These are phyloP conservation scores for Eupeodes latifasciatus DNA, from an alignment of 2,888 invertebrate species.

Conservation along the genomic window DNA sequence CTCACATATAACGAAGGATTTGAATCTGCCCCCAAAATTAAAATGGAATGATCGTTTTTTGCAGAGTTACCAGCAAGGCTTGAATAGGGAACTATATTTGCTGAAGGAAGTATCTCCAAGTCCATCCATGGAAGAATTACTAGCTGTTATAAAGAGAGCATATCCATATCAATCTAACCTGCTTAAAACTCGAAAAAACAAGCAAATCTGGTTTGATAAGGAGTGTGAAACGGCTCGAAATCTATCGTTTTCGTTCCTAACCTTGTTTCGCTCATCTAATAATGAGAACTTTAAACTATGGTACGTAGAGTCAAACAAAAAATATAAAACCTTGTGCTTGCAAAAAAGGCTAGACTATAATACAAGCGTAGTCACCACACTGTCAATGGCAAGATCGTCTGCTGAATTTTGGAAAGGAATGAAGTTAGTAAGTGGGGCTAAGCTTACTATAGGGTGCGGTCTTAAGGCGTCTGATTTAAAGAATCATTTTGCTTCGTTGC, in stretches of 20 bases:
- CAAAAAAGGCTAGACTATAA: background rate
- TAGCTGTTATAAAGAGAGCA: background rate
- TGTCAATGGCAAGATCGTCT: background rate
- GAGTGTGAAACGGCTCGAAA: no score
- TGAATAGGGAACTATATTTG: background rate
- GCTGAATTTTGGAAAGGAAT: background rate
- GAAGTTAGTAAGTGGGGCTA: no score
- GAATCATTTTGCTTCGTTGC: no score
- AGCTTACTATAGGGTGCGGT: no score
- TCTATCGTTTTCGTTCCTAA: background rate
- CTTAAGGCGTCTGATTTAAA: background rate
- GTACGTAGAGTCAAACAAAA: background rate
- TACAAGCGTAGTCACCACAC: background rate
- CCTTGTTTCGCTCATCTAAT: background rate
- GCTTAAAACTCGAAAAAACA: no score
- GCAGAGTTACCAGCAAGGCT: background rate
- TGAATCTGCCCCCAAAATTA: no score
- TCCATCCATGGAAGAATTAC: background rate
- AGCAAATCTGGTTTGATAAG: no score
- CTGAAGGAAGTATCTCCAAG: background rate
- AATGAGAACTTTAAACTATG: background rate
- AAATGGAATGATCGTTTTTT: background rate
- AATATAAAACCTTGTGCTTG: background rate
- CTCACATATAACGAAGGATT: background rate
- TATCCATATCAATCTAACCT: background rate